Evolutionary conservation across 2,113 vertebrate species (phyloP), one percentile per base, ranked within the genome.

Genomic region (Sphyrna mokarran): DNA sequence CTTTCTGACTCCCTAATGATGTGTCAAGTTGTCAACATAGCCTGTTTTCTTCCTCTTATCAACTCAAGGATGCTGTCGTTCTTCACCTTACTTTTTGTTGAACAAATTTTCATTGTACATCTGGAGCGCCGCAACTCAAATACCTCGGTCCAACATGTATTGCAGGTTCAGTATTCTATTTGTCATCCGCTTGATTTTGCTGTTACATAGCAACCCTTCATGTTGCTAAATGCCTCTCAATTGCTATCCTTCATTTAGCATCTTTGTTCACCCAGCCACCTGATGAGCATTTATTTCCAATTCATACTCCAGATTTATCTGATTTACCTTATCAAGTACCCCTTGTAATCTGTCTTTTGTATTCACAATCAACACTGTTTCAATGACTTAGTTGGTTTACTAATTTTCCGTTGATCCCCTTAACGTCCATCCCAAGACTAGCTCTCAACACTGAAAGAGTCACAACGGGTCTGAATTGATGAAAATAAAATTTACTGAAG

Each of bases 321-420:
- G 7, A 20, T 93, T 66, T 66, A 20, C 89, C 33, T 93, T 37
- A 6, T n/a, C 33, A n/a, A 66, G 89, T 20, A 66, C 14, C 61
- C 66, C 33, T 66, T 37, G 89, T n/a, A 66, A 91, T 66, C 29
- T 93, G 48, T 16, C 43, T 66, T 66, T 37, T 37, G 18, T 93
- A 33, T 90, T 93, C 63, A n/a, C 16, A 68, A 66, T 66, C 89
- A 93, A 14, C 20, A 3, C n/a, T 63, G 33, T 63, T n/a, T 91
- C 61, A 68, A 37, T 93, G 89, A 93, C 8, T 66, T 20, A 3
- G 61, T 93, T 66, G 66, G 61, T 37, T n/a, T 93, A 93, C 68
- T n/a, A 93, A 37, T 93, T 93, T 93, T 93, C 61, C 61, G 40
- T 66, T 93, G n/a, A 93, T 93, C 89, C 54, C 33, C 63, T 43